phyloP scores from a whole-genome alignment of 2,888 invertebrate species.

The Leptopilina myrica region DNA sequence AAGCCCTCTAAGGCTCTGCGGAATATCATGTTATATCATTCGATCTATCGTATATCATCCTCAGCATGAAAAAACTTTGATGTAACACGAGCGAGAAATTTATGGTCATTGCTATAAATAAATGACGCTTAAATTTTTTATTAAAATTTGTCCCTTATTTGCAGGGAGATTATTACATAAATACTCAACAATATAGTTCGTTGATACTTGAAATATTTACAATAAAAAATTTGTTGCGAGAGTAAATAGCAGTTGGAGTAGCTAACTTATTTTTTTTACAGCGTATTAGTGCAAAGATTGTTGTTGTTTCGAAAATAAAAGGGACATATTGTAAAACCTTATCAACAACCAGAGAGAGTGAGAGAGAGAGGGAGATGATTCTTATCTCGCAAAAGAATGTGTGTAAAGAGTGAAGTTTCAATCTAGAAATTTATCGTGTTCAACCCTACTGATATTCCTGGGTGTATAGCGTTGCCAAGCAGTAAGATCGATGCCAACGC shows the following conservation, averaged over 20 bases:
- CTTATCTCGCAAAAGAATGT: slow-evolving; percentile 31
- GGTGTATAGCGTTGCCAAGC: slow-evolving; percentile 25
- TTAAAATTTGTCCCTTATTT: no score
- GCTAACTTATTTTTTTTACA: no score
- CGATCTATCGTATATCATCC: slow-evolving; percentile 16
- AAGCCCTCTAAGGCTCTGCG: slow-evolving; percentile 21
- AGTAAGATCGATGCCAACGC: slow-evolving; percentile 39
- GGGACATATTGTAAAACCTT: slow-evolving; percentile 24
- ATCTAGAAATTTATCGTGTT: slow-evolving; percentile 41
- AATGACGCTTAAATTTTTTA: background rate
- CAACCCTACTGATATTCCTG: slow-evolving; percentile 30
- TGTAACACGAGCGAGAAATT: slow-evolving; percentile 31
- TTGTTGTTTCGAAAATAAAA: slow-evolving; percentile 10
- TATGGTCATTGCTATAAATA: slow-evolving; percentile 25
- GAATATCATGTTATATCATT: slow-evolving; percentile 29
- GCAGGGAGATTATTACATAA: no score
- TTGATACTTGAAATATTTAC: no score
- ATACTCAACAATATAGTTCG: no score
- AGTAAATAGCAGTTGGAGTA: no score
- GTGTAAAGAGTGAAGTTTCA: slow-evolving; percentile 38
- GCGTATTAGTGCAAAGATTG: background rate
- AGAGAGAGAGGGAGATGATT: background rate
- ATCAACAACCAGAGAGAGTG: background rate
- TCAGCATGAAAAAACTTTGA: slow-evolving; percentile 33
- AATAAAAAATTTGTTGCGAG: no score